Evolutionary conservation across 2,888 invertebrate genomes (phyloP).

Genomic region (Philopedon plagiatum): DNA sequence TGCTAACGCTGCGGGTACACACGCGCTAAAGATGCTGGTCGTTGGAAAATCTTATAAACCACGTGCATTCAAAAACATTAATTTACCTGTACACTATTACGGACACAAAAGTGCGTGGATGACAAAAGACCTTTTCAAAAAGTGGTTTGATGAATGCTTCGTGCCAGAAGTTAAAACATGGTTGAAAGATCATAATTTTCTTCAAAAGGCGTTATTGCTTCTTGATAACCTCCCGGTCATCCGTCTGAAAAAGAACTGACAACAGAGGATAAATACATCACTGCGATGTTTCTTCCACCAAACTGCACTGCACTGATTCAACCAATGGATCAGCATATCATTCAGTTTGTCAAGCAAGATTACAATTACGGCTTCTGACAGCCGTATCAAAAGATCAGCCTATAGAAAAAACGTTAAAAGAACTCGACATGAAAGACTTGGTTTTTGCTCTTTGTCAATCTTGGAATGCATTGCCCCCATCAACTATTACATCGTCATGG

Average conservation of each 20-base stretch:
- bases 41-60: no score
- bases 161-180: neutral
- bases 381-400: slow-evolving; percentile 36
- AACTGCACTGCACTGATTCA: slow-evolving; percentile 57
- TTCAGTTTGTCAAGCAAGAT: no score
- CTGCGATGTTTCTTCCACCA: slow-evolving; percentile 59
- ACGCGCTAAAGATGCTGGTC: neutral
- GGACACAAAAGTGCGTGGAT: slow-evolving; percentile 50
- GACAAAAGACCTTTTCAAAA: slow-evolving; percentile 31
- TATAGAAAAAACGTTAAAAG: slow-evolving; percentile 34
- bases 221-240: no score
- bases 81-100: slow-evolving; percentile 48
- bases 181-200: no score
- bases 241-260: slow-evolving; percentile 57
- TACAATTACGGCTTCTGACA: slow-evolving; percentile 32
- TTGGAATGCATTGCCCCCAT: slow-evolving; percentile 57
- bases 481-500: slow-evolving; percentile 47
- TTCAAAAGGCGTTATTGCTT: no score
- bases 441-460: slow-evolving; percentile 51
- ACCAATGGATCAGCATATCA: slow-evolving; percentile 57
- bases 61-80: slow-evolving; percentile 36
- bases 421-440: slow-evolving; percentile 11
- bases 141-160: slow-evolving; percentile 40
- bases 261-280: slow-evolving; percentile 57
- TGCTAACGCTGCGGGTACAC: slow-evolving; percentile 35